Evolutionary conservation across 2,113 vertebrate species (phyloP), one percentile per base, ranked within the genome.

Genomic region (Bos indicus): DNA sequence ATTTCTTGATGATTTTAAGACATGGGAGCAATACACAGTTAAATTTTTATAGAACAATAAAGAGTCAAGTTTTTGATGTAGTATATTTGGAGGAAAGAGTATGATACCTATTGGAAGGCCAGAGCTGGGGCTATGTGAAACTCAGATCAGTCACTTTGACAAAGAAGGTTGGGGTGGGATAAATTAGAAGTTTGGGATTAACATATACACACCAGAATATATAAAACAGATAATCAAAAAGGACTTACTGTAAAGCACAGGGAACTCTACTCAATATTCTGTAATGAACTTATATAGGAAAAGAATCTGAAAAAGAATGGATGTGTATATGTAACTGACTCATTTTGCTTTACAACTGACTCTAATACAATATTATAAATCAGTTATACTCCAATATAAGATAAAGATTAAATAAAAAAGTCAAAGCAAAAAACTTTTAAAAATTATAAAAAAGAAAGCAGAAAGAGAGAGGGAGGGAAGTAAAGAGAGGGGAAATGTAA

Each of bases 21-120:
- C 52, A 64, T n/a, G 26, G 6, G n/a, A 83, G 5, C 26, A 82
- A 14, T 51, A 46, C 78, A n/a, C 57, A 82, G 54, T 85, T 64
- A 91, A 21, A 30, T 36, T 94, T 94, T 95, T 84, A 59, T 87
- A 86, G 86, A 80, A 94, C 94, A 93, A 6, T 36, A 82, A 83
- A 74, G 48, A 56, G 36, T 59, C 46, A 82, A 60, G 23, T 51
- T 82, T 96, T 82, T 88, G 6, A 59, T 83, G 46, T 90, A 51
- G 2, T 77, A 6, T 84, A 17, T 93, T 2, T 43, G 25, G 19
- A 10, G 40, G 5, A 46, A 95, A 90, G 25, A 90, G 14, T 64
- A 25, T 64, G 17, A 48, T 43, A 12, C 6, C 40, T 74, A 82
- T 2, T 8, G 3, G 57, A 88, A 77, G 40, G 30, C 8, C n/a